These are phyloP conservation scores for Asarcornis scutulata DNA, from an alignment of 2,113 vertebrate species.

Conservation along the genomic window DNA sequence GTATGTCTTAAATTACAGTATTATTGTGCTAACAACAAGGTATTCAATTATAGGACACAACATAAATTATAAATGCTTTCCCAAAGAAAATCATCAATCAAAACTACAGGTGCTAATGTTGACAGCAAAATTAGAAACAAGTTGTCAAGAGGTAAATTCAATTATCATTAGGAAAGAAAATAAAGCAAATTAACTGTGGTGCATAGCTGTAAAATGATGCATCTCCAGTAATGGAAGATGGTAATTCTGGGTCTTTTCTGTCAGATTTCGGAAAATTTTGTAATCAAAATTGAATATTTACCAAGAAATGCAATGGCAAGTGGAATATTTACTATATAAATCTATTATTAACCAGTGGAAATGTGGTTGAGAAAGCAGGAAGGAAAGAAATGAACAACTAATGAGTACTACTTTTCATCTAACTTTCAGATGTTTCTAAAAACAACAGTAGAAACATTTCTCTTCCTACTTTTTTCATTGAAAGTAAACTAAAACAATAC, in stretches of 20 bases:
- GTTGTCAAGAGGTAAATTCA: constrained; percentile 2
- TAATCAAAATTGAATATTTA: neutral
- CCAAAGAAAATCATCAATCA: constrained; percentile 16
- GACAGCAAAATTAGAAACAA: neutral
- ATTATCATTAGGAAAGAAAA: neutral
- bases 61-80: constrained; percentile 25
- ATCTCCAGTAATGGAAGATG: neutral
- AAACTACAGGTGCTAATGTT: neutral
- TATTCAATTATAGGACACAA: neutral
- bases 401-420: neutral
- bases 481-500: neutral
- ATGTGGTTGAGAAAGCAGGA: neutral
- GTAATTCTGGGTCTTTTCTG: neutral
- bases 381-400: neutral
- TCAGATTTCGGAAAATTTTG: neutral
- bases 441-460: neutral
- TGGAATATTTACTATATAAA: neutral
- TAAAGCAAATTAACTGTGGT: neutral
- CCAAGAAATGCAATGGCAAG: neutral
- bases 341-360: neutral
- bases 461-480: neutral
- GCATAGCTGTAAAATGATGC: neutral
- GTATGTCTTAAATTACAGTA: neutral
- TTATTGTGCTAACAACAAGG: neutral
- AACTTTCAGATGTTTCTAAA: neutral